These are phyloP conservation scores for Myripristis jacobus DNA, from an alignment of 2,797 vertebrate species.

Conservation along the genomic window DNA sequence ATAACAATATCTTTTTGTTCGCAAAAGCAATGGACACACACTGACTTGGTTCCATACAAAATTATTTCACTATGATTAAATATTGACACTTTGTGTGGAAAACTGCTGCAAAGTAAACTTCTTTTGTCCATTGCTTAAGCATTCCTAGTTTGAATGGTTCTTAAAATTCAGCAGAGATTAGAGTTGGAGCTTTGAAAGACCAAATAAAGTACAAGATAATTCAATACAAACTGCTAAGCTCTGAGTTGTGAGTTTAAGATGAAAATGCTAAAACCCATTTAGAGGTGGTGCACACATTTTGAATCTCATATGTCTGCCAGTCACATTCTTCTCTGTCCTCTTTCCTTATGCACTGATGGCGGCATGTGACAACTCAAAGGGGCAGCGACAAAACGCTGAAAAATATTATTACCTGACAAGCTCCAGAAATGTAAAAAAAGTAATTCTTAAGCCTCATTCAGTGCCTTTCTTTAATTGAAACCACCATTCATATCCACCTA, in stretches of 20 bases:
- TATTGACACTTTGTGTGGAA: conserved; percentile 50
- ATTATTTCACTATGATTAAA: conserved; percentile 49
- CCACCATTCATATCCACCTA: too few species aligned
- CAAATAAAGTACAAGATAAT: conserved; percentile 2
- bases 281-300: too few species aligned
- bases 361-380: background rate
- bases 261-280: conserved; percentile 8
- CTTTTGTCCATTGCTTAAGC: conserved; percentile 31
- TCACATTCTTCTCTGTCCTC: background rate
- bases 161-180: conserved; percentile 40
- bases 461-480: too few species aligned
- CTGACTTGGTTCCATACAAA: conserved; percentile 36
- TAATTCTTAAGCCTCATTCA: too few species aligned
- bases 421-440: too few species aligned
- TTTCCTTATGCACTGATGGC: background rate
- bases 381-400: too few species aligned
- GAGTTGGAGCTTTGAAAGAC: conserved; percentile 30
- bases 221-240: background rate
- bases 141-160: conserved; percentile 23
- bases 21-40: conserved; percentile 25
- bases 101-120: conserved; percentile 35
- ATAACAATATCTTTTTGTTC: conserved; percentile 48
- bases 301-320: background rate
- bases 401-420: too few species aligned
- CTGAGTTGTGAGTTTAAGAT: conserved; percentile 12